Evolutionary conservation across 2,113 vertebrate genomes (phyloP).

Genomic region (Tyto alba): DNA sequence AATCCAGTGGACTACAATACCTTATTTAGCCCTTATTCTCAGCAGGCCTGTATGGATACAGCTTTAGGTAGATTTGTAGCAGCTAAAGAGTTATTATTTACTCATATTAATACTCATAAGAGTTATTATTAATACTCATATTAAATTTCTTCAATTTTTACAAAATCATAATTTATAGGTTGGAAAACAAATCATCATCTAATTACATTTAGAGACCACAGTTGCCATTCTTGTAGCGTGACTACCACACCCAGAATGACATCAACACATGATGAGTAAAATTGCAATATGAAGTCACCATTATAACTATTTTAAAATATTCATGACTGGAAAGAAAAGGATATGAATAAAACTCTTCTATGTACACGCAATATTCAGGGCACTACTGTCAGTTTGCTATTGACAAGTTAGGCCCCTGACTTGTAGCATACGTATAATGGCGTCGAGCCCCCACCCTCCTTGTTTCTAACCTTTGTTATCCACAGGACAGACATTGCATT

Average conservation of each 20-base stretch:
- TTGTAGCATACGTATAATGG: fast-evolving
- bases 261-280: background rate
- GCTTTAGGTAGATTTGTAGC: background rate
- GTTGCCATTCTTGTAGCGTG: background rate
- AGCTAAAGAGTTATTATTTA: background rate
- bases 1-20: background rate
- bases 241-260: background rate
- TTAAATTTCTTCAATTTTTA: background rate
- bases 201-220: background rate
- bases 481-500: background rate
- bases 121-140: background rate
- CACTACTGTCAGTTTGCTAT: background rate
- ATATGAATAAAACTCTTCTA: background rate
- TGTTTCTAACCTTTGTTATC: background rate
- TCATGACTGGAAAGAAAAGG: background rate
- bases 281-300: background rate
- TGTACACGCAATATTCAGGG: background rate
- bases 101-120: background rate
- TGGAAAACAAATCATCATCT: background rate
- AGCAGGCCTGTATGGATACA: background rate
- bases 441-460: fast-evolving
- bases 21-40: background rate
- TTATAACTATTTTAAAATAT: background rate
- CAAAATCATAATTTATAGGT: background rate
- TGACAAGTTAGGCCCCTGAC: background rate